These are phyloP conservation scores for Sinelater perroti DNA, from an alignment of 2,888 invertebrate species.

Conservation along the genomic window DNA sequence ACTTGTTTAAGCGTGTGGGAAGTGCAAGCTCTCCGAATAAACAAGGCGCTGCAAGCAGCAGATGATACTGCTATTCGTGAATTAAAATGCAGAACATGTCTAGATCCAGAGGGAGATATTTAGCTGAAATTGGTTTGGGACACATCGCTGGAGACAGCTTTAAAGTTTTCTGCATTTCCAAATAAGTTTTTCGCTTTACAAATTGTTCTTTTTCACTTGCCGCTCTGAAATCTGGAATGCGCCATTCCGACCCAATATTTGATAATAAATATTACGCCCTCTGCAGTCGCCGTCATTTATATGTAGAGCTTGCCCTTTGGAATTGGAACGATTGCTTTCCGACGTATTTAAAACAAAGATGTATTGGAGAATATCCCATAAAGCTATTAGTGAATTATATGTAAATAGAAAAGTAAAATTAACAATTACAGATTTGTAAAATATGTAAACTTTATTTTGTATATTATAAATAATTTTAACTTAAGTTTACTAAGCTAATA, in stretches of 20 bases:
- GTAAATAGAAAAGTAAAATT: too few species aligned
- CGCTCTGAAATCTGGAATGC: slow-evolving; percentile 9
- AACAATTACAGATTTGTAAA: too few species aligned
- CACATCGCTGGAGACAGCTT: slow-evolving; percentile 33
- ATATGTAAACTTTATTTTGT: too few species aligned
- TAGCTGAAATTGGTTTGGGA: slow-evolving; percentile 36
- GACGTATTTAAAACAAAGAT: too few species aligned
- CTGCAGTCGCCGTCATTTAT: neutral
- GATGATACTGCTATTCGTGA: slow-evolving; percentile 32
- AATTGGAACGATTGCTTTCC: too few species aligned
- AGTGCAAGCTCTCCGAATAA: slow-evolving; percentile 26
- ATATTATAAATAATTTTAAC: too few species aligned
- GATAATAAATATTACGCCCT: neutral
- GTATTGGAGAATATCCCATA: too few species aligned
- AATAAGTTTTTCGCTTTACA: slow-evolving; percentile 25
- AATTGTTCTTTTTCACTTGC: slow-evolving; percentile 26
- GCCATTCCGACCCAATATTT: slow-evolving; percentile 8
- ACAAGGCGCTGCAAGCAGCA: slow-evolving; percentile 24
- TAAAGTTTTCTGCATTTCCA: slow-evolving; percentile 31
- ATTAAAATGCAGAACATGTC: slow-evolving; percentile 36
- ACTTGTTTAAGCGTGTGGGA: slow-evolving; percentile 2
- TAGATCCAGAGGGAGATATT: slow-evolving; percentile 35
- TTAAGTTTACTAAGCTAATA: too few species aligned
- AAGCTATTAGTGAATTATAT: too few species aligned
- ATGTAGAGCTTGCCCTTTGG: too few species aligned